Conservation (phyloP, 2,797 vertebrate genomes). For the Anabas testudineus region DNA sequence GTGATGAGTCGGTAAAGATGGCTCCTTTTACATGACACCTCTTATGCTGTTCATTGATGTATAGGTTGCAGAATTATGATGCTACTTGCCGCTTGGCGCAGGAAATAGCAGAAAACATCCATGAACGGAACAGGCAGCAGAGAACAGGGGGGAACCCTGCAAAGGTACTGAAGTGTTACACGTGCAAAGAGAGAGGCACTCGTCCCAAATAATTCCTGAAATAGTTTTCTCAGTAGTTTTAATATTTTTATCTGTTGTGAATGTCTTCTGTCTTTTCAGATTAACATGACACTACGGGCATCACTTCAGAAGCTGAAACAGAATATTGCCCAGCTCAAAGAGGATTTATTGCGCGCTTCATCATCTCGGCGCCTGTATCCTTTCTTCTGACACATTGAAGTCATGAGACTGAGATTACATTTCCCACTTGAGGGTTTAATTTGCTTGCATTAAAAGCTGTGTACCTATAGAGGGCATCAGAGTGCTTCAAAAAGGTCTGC, state of each 20-base stretch:
- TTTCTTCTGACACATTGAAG: constrained; percentile 52
- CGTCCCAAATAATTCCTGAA: neutral
- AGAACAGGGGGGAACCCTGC: constrained; percentile 91
- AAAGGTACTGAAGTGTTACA: constrained; percentile 85
- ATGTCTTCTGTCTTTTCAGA: constrained; percentile 76
- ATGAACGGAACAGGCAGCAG: constrained; percentile 90
- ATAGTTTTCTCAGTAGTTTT: neutral
- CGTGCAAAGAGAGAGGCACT: neutral
- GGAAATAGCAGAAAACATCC: constrained; percentile 94
- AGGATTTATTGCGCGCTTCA: constrained; percentile 88
- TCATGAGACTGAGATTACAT: constrained; percentile 46
- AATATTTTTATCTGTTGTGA: neutral
- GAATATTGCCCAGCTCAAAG: constrained; percentile 90
- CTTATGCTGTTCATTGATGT: constrained; percentile 1
- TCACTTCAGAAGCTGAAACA: constrained; percentile 92
- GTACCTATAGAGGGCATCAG: constrained; percentile 72
- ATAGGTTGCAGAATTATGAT: constrained; percentile 91
- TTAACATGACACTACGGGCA: constrained; percentile 90
- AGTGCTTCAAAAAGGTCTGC: constrained; percentile 52
- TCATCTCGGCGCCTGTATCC: constrained; percentile 93
- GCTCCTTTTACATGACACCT: neutral
- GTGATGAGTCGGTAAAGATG: neutral
- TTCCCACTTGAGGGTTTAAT: neutral
- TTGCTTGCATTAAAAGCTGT: constrained; percentile 17
- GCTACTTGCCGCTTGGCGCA: constrained; percentile 91